Evolutionary conservation across 2,797 vertebrate genomes (phyloP).

Genomic region (Arvicola amphibius): DNA sequence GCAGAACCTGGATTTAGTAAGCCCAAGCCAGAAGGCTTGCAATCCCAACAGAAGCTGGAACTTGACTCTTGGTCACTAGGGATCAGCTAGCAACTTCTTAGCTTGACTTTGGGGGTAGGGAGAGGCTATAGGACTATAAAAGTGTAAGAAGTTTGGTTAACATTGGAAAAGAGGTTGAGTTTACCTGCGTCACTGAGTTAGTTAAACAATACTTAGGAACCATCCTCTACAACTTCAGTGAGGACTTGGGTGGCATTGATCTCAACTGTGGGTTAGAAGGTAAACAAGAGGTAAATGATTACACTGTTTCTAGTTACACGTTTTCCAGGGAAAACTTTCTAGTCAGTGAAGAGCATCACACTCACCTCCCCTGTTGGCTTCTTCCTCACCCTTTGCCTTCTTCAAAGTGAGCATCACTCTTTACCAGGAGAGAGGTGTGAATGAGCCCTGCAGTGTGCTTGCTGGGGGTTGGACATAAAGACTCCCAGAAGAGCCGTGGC

Average conservation of each 20-base stretch:
- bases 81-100: slow-evolving; percentile 3
- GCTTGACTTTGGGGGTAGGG: background rate
- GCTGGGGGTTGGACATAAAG: background rate
- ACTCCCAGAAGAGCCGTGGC: background rate
- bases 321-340: slow-evolving; percentile 72
- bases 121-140: background rate
- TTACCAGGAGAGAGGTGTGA: background rate
- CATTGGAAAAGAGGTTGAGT: background rate
- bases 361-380: slow-evolving; percentile 35
- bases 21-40: background rate
- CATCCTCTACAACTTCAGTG: slow-evolving; percentile 49
- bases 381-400: background rate
- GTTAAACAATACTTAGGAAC: slow-evolving; percentile 59
- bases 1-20: background rate
- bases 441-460: background rate
- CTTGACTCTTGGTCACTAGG: background rate
- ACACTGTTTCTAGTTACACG: slow-evolving; percentile 81
- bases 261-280: slow-evolving; percentile 74
- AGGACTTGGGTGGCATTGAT: slow-evolving; percentile 40
- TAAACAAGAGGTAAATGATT: slow-evolving; percentile 87
- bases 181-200: slow-evolving; percentile 21
- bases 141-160: background rate
- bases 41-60: background rate
- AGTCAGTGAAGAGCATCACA: slow-evolving; percentile 62
- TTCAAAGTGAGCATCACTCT: background rate